Percentiles rank a stretch among this genome's conserved stretches.
Evolutionary conservation across 2,797 vertebrate species (phyloP).

Genomic region (Mus minutoides): DNA sequence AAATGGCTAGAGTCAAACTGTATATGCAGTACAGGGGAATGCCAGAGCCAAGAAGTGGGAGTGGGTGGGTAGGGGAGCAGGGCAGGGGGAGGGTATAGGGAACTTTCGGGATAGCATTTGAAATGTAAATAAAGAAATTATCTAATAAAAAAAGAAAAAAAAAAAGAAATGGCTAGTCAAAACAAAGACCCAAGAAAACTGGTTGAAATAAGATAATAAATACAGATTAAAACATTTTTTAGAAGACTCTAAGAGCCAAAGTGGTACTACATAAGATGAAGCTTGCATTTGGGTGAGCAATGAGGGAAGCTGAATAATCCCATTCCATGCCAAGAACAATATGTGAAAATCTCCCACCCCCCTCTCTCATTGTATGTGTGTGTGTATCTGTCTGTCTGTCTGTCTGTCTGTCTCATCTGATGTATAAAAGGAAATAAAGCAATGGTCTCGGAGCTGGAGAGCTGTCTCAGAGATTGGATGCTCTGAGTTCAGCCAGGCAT

Average conservation of each 20-base stretch:
- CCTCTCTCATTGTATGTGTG: background rate
- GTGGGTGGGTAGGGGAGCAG: no score
- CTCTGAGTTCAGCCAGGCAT: background rate
- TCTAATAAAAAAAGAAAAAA: no score
- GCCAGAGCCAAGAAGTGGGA: no score
- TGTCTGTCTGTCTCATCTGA: background rate
- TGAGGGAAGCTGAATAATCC: background rate
- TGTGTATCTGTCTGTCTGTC: background rate
- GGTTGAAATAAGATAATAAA: background rate
- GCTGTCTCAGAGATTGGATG: no score
- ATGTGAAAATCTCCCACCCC: background rate
- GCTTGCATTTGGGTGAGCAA: background rate
- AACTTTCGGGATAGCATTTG: no score
- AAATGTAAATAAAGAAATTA: no score
- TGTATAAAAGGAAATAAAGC: background rate
- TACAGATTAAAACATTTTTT: background rate
- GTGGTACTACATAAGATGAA: background rate
- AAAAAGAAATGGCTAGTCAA: conserved; percentile 3
- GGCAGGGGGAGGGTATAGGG: no score
- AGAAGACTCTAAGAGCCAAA: background rate
- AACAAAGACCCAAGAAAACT: background rate
- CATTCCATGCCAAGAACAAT: background rate
- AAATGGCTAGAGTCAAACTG: background rate
- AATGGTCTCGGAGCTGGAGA: background rate
- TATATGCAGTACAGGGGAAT: no score